Conservation (phyloP, 2,888 invertebrate genomes). For the Tenthredo distinguenda region DNA sequence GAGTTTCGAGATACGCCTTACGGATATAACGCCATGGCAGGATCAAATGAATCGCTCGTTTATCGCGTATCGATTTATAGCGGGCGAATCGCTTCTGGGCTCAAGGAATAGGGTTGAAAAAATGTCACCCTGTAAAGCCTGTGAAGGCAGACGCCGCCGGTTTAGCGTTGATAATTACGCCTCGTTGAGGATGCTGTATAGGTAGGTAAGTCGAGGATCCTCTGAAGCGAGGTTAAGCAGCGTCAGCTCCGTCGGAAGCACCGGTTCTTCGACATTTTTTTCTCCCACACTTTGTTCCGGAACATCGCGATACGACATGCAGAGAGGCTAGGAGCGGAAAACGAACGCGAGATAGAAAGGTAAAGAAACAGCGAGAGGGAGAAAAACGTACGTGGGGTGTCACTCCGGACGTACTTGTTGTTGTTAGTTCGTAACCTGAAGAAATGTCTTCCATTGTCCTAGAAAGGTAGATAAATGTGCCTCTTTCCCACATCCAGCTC, state of each 20-base stretch:
- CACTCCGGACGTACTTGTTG: conserved; percentile 2
- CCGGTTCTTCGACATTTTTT: conserved; percentile 26
- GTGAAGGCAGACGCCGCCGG: neutral
- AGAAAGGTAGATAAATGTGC: conserved; percentile 23
- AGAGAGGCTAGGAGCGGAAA: neutral
- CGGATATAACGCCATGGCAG: neutral
- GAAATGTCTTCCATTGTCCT: conserved; percentile 41
- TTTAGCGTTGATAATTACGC: conserved; percentile 37
- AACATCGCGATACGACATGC: conserved; percentile 47
- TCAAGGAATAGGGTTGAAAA: neutral
- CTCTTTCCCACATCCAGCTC: neutral
- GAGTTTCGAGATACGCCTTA: neutral
- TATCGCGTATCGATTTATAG: neutral
- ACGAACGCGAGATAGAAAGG: neutral
- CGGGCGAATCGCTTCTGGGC: neutral
- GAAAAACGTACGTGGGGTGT: neutral
- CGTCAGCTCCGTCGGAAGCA: conserved; percentile 48
- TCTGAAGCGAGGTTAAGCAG: conserved; percentile 43
- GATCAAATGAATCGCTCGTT: conserved; percentile 16
- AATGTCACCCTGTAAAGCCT: neutral
- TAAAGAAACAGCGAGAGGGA: neutral
- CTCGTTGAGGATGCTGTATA: conserved; percentile 21
- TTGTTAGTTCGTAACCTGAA: conserved; percentile 8
- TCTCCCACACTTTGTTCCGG: conserved; percentile 34
- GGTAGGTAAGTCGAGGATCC: conserved; percentile 30